phyloP scores from a whole-genome alignment of 2,888 invertebrate genomes.

The Galeopsomyia nigrocyanea region DNA sequence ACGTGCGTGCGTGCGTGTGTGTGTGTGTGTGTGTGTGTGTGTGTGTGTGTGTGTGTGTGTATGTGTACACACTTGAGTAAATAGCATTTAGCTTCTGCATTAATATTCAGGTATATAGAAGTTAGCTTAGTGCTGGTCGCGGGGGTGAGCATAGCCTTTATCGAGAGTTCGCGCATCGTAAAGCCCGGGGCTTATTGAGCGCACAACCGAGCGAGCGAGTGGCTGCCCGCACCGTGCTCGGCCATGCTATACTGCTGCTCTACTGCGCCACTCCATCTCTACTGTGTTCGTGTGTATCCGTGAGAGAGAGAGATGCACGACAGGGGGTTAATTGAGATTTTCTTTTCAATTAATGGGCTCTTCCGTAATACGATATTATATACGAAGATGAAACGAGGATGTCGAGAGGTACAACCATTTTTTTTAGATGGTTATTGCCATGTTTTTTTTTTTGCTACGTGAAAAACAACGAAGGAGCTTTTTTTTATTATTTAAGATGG shows the following conservation, averaged over 20 bases:
- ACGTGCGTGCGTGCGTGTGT: too few relatives aligned
- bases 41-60: too few relatives aligned
- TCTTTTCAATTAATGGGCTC: neutral
- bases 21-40: too few relatives aligned
- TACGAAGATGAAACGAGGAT: neutral
- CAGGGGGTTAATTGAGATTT: slow-evolving; percentile 8
- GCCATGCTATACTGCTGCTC: slow-evolving; percentile 8
- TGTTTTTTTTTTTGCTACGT: too few relatives aligned
- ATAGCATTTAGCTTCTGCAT: too few relatives aligned
- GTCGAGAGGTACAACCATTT: neutral
- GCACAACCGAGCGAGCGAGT: neutral
- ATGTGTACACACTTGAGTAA: too few relatives aligned
- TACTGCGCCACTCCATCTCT: neutral
- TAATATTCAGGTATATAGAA: too few relatives aligned
- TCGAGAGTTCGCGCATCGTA: slow-evolving; percentile 30
- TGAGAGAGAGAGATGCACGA: neutral
- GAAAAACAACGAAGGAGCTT: too few relatives aligned
- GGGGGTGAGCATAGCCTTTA: slow-evolving; percentile 6
- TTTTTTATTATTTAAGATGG: too few relatives aligned
- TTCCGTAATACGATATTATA: neutral
- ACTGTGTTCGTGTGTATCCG: too few relatives aligned
- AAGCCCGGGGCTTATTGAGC: slow-evolving; percentile 29
- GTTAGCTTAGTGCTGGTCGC: too few relatives aligned
- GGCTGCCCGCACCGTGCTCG: slow-evolving; percentile 16
- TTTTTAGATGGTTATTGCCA: too few relatives aligned